phyloP scores from a whole-genome alignment of 1,140 invertebrate species.

The Drosophila nebulosa region DNA sequence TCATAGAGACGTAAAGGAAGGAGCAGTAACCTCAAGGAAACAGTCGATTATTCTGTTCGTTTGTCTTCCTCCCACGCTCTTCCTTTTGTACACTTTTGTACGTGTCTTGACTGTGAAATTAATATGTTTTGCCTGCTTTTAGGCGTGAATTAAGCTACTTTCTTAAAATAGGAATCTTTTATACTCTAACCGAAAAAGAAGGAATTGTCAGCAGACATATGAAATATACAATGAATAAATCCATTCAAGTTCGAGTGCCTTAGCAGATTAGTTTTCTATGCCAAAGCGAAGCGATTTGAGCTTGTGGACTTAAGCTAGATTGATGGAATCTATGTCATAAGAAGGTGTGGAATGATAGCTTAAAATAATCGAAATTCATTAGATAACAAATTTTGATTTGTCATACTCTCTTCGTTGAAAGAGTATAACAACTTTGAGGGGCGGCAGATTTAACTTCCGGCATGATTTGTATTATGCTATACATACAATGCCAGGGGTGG shows the following conservation, averaged over 20 bases:
- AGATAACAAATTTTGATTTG: too few relatives aligned
- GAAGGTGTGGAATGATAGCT: too few relatives aligned
- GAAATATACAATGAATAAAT: too few relatives aligned
- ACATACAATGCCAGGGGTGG: neutral
- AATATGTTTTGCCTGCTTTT: constrained; percentile 17
- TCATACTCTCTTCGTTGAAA: neutral
- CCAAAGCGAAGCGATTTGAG: too few relatives aligned
- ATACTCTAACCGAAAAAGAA: neutral
- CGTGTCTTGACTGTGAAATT: constrained; percentile 21
- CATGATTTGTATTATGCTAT: neutral
- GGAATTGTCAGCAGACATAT: neutral
- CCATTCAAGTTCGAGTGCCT: too few relatives aligned
- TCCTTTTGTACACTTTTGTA: constrained; percentile 2
- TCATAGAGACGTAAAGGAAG: neutral
- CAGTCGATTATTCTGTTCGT: constrained; percentile 3
- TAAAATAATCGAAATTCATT: too few relatives aligned
- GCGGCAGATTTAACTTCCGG: neutral
- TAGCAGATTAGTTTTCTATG: neutral
- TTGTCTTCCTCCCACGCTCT: neutral
- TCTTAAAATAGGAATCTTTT: neutral
- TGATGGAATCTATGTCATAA: too few relatives aligned
- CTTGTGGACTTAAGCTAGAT: too few relatives aligned
- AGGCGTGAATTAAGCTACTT: constrained; percentile 19
- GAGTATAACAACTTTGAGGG: neutral
- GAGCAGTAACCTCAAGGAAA: constrained; percentile 27